Evolutionary conservation across 2,797 vertebrate species (phyloP).

Genomic region (Takifugu rubripes): DNA sequence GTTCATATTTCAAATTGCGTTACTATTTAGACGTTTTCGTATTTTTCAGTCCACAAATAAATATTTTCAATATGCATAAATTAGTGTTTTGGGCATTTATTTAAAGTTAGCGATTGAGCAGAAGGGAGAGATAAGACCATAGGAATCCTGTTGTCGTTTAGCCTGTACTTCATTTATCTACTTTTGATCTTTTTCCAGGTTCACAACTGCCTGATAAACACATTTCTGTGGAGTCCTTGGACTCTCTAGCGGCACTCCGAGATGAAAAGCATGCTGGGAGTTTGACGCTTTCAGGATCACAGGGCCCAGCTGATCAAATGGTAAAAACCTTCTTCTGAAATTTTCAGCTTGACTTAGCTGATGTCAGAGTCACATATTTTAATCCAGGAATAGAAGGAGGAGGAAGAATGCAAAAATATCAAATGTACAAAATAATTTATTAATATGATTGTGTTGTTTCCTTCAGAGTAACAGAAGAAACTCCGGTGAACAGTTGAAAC

Average conservation of each 20-base stretch:
- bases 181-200: slow-evolving; percentile 1
- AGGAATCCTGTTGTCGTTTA: too few species aligned
- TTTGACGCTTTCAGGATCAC: slow-evolving; percentile 2
- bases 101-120: too few species aligned
- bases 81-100: too few species aligned
- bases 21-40: too few species aligned
- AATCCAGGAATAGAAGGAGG: too few species aligned
- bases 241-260: slow-evolving; percentile 36
- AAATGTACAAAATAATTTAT: neutral
- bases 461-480: slow-evolving; percentile 6
- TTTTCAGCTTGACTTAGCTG: too few species aligned
- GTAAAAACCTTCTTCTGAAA: slow-evolving; percentile 12
- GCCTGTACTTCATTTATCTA: neutral
- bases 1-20: too few species aligned
- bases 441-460: neutral
- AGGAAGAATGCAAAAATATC: too few species aligned
- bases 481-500: neutral
- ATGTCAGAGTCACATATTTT: too few species aligned
- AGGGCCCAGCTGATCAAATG: neutral
- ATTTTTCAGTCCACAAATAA: too few species aligned
- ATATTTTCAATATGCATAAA: too few species aligned
- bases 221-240: slow-evolving; percentile 27
- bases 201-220: neutral
- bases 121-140: too few species aligned
- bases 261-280: slow-evolving; percentile 30